phyloP scores from a whole-genome alignment of 1,140 invertebrate species.

The Idris sp. region DNA sequence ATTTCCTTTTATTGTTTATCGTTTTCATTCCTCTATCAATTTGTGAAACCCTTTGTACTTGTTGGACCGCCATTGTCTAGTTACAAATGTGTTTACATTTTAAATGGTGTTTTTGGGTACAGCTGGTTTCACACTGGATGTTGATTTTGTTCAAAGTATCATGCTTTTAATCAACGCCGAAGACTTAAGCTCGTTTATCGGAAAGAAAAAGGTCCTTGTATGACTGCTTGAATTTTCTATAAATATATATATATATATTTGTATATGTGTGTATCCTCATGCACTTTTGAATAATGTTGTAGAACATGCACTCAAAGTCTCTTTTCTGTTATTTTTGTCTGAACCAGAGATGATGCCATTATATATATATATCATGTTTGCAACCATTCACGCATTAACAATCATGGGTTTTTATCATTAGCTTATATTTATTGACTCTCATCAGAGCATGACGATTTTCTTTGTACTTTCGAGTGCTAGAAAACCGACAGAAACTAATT shows the following conservation, averaged over 20 bases:
- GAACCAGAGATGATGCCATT: too few species aligned
- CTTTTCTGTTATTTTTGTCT: too few species aligned
- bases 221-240: slow-evolving; percentile 7
- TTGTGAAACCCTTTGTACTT: slow-evolving; percentile 6
- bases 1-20: slow-evolving; percentile 7
- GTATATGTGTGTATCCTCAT: slow-evolving; percentile 9
- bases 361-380: too few species aligned
- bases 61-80: slow-evolving; percentile 3
- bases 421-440: not conserved
- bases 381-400: too few species aligned
- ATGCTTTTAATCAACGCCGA: slow-evolving; percentile 25
- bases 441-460: slow-evolving; percentile 22
- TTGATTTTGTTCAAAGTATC: slow-evolving; percentile 16
- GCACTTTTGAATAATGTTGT: too few species aligned
- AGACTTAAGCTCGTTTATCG: slow-evolving; percentile 52
- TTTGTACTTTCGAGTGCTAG: slow-evolving; percentile 7
- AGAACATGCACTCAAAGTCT: too few species aligned
- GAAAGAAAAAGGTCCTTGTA: not conserved
- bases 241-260: slow-evolving; percentile 11
- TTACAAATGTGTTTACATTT: too few species aligned
- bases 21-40: slow-evolving; percentile 3
- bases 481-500: slow-evolving; percentile 23
- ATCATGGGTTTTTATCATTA: slow-evolving; percentile 11
- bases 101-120: not conserved
- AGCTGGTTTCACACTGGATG: slow-evolving; percentile 7